Percentiles rank a stretch among this genome's conserved stretches.
Conservation (phyloP, 2,888 invertebrate genomes). For the Mactromeris polynyma region DNA sequence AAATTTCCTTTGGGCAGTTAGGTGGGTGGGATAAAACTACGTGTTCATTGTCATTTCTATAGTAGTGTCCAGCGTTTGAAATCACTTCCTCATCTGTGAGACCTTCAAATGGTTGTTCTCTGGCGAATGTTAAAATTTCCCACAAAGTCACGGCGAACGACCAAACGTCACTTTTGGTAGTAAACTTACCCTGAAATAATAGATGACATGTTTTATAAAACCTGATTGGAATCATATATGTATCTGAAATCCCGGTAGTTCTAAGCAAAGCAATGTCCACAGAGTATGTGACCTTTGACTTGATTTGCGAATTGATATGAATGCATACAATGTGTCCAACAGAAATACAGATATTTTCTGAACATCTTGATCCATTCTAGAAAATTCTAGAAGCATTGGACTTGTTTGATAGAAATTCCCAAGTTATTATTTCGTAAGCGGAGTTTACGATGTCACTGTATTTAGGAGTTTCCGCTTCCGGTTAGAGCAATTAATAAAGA, state of each 20-base stretch:
- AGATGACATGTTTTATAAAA: background rate
- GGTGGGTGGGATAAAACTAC: slow-evolving; percentile 91
- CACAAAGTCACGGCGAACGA: slow-evolving; percentile 95
- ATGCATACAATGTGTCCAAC: too few relatives aligned
- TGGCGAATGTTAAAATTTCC: slow-evolving; percentile 94
- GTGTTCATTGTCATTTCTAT: slow-evolving; percentile 91
- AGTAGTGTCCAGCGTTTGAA: slow-evolving; percentile 93
- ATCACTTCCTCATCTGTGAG: slow-evolving; percentile 93
- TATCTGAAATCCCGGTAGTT: background rate
- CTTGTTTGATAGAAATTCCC: too few relatives aligned
- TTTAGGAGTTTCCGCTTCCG: background rate
- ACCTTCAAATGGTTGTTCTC: slow-evolving; percentile 93
- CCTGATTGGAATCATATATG: background rate
- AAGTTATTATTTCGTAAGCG: background rate
- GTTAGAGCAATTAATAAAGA: background rate
- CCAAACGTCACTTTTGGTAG: slow-evolving; percentile 96
- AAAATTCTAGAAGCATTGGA: background rate
- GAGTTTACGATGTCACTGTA: background rate
- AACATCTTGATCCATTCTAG: background rate
- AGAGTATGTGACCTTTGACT: background rate
- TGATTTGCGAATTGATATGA: too few relatives aligned
- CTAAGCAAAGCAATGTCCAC: background rate
- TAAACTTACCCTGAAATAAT: slow-evolving; percentile 92
- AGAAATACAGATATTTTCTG: too few relatives aligned
- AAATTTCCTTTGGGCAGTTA: slow-evolving; percentile 94